Evolutionary conservation across 2,888 invertebrate genomes (phyloP).

Genomic region (Brachypalpus laphriformis): DNA sequence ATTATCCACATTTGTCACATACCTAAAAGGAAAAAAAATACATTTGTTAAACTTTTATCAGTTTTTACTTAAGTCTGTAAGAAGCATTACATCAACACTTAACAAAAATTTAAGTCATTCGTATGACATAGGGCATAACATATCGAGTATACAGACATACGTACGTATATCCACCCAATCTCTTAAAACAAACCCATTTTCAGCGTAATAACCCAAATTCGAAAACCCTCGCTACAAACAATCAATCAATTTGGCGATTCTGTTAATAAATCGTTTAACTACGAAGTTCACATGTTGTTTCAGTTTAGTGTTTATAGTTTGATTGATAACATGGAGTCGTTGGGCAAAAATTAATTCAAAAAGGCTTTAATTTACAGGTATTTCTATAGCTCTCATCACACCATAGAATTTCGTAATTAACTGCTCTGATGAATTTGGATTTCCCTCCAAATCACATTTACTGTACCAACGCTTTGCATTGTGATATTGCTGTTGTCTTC

Average conservation of each 20-base stretch:
- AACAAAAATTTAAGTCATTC: too few species aligned
- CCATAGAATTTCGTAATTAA: background rate
- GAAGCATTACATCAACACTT: too few species aligned
- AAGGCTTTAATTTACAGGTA: background rate
- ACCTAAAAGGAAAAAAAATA: background rate
- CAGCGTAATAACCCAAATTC: too few species aligned
- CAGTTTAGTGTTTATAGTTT: background rate
- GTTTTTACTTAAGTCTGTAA: too few species aligned
- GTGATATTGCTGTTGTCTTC: too few species aligned
- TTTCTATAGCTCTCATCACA: background rate
- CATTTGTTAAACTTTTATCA: too few species aligned
- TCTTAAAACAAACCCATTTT: too few species aligned
- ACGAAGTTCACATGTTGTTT: background rate
- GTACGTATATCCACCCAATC: too few species aligned
- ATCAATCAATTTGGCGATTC: background rate
- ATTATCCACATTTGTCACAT: background rate
- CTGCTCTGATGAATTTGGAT: background rate
- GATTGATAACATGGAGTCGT: background rate
- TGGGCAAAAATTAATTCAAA: background rate
- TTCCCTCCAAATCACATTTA: background rate
- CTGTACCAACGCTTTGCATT: too few species aligned
- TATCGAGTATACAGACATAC: too few species aligned
- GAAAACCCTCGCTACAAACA: background rate
- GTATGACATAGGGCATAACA: too few species aligned
- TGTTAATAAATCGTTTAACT: background rate